Conservation (phyloP, 2,113 vertebrate species). For the Syrmaticus mikado region DNA sequence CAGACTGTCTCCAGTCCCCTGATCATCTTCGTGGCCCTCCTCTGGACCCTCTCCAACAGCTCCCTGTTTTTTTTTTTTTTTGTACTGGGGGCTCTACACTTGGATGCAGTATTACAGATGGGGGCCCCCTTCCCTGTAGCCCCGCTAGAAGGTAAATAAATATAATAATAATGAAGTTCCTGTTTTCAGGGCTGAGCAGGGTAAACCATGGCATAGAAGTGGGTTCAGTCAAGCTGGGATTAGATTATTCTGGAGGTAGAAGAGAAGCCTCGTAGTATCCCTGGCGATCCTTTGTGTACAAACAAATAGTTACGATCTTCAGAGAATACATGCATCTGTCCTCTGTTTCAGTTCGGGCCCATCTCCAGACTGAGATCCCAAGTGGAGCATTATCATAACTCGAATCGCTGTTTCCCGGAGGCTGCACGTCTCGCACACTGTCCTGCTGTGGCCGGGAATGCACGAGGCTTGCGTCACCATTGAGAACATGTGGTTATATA, state of each 20-base stretch:
- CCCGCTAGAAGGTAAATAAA: background rate
- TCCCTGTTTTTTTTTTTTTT: no score
- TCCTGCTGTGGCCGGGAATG: constrained; percentile 10
- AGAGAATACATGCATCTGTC: background rate
- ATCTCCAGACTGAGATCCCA: background rate
- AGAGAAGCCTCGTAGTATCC: background rate
- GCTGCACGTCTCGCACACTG: constrained; percentile 31
- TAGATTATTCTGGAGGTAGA: background rate
- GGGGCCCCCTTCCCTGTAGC: background rate
- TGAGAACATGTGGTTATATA: background rate
- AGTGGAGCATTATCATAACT: background rate
- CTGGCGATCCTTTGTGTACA: background rate
- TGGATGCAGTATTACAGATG: no score
- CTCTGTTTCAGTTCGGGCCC: background rate
- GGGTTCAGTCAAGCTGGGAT: background rate
- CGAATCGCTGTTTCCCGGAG: background rate
- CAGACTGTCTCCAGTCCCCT: no score
- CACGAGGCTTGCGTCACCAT: background rate
- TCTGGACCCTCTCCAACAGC: no score
- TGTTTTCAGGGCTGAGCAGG: background rate
- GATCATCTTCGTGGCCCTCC: no score
- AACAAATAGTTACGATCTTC: background rate
- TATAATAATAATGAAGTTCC: background rate
- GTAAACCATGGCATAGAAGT: background rate
- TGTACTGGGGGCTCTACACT: no score